Conservation (phyloP, 2,797 vertebrate genomes). For the Lutjanus argentimaculatus region DNA sequence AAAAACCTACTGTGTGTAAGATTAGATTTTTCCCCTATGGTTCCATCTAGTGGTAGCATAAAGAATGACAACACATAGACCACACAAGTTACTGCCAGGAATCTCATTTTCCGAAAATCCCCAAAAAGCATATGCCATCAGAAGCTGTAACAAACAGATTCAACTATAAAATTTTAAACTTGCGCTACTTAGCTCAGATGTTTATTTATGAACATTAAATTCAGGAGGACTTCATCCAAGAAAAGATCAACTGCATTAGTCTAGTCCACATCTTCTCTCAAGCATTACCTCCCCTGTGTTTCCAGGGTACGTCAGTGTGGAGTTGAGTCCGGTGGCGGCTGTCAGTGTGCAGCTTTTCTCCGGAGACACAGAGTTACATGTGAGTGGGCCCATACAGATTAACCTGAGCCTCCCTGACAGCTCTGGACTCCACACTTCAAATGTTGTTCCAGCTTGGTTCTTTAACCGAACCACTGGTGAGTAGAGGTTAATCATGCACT, state of each 20-base stretch:
- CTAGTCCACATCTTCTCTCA: not conserved
- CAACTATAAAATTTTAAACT: not conserved
- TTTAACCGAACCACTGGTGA: constrained; percentile 90
- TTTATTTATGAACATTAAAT: not conserved
- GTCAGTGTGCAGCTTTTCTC: constrained; percentile 88
- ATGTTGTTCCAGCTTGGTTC: constrained; percentile 90
- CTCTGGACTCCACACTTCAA: constrained; percentile 77
- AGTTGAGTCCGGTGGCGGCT: constrained; percentile 89
- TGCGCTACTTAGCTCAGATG: not conserved
- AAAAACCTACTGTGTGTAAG: not conserved
- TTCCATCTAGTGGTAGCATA: constrained; percentile 10
- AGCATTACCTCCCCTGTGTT: not conserved
- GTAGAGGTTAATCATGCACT: constrained; percentile 39
- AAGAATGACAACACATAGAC: not conserved
- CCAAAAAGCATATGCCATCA: not conserved
- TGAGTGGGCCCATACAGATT: constrained; percentile 89
- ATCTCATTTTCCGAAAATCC: not conserved
- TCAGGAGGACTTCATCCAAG: not conserved
- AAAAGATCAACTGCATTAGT: not conserved
- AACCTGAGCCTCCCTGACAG: constrained; percentile 85
- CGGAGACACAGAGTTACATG: constrained; percentile 83
- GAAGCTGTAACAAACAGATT: not conserved
- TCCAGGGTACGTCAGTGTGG: constrained; percentile 88
- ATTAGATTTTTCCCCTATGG: not conserved
- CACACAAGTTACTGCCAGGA: too few species aligned